phyloP scores from a whole-genome alignment of 2,888 invertebrate species.

The Pecten maximus region DNA sequence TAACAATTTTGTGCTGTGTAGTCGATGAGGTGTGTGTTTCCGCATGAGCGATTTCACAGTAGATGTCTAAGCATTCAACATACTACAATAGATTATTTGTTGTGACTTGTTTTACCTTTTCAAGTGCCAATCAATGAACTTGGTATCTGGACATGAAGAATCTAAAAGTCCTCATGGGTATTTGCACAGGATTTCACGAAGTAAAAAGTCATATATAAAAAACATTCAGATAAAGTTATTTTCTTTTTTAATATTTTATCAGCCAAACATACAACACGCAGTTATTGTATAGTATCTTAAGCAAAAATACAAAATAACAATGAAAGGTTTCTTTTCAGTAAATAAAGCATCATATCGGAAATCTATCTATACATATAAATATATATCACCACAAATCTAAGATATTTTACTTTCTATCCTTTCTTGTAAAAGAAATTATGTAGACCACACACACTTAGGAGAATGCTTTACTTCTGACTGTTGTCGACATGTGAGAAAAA shows the following conservation, averaged over 20 bases:
- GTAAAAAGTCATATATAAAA: not conserved
- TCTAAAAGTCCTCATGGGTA: not conserved
- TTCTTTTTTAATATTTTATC: not conserved
- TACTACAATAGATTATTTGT: not conserved
- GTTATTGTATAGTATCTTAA: not conserved
- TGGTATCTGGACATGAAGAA: not conserved
- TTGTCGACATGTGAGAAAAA: conserved; percentile 43
- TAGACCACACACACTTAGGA: conserved; percentile 50
- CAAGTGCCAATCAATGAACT: not conserved
- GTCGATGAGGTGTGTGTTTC: not conserved
- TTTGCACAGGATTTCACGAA: not conserved
- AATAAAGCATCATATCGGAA: not conserved
- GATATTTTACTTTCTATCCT: conserved; percentile 45
- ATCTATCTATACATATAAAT: not conserved
- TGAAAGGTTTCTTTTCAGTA: not conserved
- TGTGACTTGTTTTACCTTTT: not conserved
- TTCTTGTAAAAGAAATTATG: conserved; percentile 36
- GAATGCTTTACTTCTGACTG: conserved; percentile 8
- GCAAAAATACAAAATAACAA: not conserved
- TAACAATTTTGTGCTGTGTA: conserved; percentile 3
- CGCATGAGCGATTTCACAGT: not conserved
- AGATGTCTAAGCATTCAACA: not conserved
- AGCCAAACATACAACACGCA: not conserved
- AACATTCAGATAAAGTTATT: not conserved
- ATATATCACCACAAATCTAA: not conserved